Base-by-base conservation (phyloP, 37 sponge, comb jelly and placozoan genomes). In the Petrosia ficiformis region DNA sequence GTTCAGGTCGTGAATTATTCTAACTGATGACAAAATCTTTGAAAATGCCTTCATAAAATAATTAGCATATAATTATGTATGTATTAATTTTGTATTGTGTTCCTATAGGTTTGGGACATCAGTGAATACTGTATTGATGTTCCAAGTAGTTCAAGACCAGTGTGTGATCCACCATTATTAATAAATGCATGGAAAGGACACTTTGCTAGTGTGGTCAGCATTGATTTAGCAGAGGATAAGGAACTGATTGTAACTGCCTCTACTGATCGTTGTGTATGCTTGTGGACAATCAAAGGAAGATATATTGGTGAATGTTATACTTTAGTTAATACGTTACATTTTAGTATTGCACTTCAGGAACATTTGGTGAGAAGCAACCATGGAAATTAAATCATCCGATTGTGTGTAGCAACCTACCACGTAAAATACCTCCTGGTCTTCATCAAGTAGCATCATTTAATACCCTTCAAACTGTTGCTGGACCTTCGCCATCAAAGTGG, bases 261-360 rank as follows among this genome's bases (percentile, higher is more conserved):
- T 41, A 73, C 85, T 10, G 95, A 94, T 73, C 72, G 86, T 43
- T 77, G 81, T 67, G 85, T 94, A 14, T 60, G 88, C 3, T 67
- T 94, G 42, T 94, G 95, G 95, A 90, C 86, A 22, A 52, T 57
- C 6, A 39, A 61, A 1, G 95, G 91, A 57, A 74, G 91, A 57
- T 94, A 80, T 48, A 86, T 94, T 59, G 90, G 94, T 89, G 42
- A 56, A 74, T 36, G 22, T 24, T 5, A 25, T 36, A 32, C 8
- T 30, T 32, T 4, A 5, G 16, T 5, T 11, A 71, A 40, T 26
- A 35, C 5, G 42, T 30, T 24, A 48, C 2, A 30, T 42, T 24
- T 44, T 0, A 26, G 73, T 42, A 44, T 19, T 40, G 28, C 8
- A 10, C 39, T 82, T 19, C 37, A 93, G 94, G 94, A 1, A 94